Conservation (phyloP, 2,797 vertebrate genomes). For the Argyrosomus regius region DNA sequence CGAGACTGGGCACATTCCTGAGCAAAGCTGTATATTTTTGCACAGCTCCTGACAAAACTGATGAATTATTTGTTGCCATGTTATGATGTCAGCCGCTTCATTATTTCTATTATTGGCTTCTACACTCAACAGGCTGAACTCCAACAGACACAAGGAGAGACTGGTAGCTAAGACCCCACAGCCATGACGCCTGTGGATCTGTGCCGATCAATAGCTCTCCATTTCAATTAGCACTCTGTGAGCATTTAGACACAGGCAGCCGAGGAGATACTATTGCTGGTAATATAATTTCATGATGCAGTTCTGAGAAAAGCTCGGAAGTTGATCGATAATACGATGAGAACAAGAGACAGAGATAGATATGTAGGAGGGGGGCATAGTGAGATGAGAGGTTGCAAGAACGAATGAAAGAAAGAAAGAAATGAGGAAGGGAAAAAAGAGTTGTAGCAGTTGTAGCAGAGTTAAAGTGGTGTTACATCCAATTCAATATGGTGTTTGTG, state of each 20-base stretch:
- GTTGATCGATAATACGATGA: conserved; percentile 75
- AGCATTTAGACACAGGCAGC: conserved; percentile 82
- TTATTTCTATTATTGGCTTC: conserved; percentile 73
- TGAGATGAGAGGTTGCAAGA: conserved; percentile 30
- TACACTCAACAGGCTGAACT: conserved; percentile 69
- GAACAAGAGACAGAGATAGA: conserved; percentile 54
- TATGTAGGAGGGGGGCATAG: background rate
- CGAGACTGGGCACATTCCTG: conserved; percentile 31
- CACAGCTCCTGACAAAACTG: conserved; percentile 36
- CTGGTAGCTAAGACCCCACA: conserved; percentile 65
- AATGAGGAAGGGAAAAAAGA: background rate
- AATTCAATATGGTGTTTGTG: conserved; percentile 39
- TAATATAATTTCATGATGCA: conserved; percentile 83
- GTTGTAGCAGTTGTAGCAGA: background rate
- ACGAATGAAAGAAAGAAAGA: background rate
- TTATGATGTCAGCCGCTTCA: conserved; percentile 58
- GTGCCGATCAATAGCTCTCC: conserved; percentile 84
- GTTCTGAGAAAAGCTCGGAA: conserved; percentile 81
- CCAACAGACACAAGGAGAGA: conserved; percentile 55
- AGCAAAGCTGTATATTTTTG: conserved; percentile 34
- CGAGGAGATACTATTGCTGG: conserved; percentile 80
- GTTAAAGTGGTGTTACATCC: conserved; percentile 31
- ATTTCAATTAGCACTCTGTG: conserved; percentile 85
- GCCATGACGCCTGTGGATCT: conserved; percentile 72
- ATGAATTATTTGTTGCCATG: conserved; percentile 55